Evolutionary conservation across 2,888 invertebrate species (phyloP).

Genomic region (Hydropsyche betteni): DNA sequence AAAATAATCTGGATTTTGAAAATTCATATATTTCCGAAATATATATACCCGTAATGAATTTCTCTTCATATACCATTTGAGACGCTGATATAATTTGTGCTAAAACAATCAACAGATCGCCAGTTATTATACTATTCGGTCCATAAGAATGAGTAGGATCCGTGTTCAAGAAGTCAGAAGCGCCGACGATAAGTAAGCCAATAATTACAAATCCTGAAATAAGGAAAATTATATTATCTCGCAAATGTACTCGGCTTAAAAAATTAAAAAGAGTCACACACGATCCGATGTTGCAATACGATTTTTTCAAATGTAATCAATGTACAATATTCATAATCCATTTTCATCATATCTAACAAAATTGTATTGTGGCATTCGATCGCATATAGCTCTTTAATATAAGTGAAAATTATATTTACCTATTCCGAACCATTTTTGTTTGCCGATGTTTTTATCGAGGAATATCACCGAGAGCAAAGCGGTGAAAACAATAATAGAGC

Average conservation of each 20-base stretch:
- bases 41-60: slow-evolving; percentile 73
- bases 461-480: slow-evolving; percentile 87
- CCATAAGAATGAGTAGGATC: slow-evolving; percentile 61
- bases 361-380: no score
- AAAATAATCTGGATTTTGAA: no score
- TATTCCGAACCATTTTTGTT: slow-evolving; percentile 82
- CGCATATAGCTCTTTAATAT: no score
- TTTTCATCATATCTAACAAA: no score
- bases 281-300: not conserved
- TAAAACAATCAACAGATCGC: slow-evolving; percentile 77
- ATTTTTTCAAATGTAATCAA: slow-evolving; percentile 11
- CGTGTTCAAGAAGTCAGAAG: slow-evolving; percentile 73
- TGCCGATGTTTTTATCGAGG: slow-evolving; percentile 71
- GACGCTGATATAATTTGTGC: slow-evolving; percentile 85
- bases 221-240: not conserved
- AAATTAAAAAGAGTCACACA: no score
- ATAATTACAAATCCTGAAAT: slow-evolving; percentile 68
- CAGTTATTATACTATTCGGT: slow-evolving; percentile 81
- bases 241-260: no score
- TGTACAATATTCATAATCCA: not conserved
- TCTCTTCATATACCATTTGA: slow-evolving; percentile 96
- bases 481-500: slow-evolving; percentile 88
- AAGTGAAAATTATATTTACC: slow-evolving; percentile 52
- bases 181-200: slow-evolving; percentile 78
- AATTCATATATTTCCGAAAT: no score